Conservation (phyloP, 2,113 vertebrate genomes). For the Acanthisitta chloris region DNA sequence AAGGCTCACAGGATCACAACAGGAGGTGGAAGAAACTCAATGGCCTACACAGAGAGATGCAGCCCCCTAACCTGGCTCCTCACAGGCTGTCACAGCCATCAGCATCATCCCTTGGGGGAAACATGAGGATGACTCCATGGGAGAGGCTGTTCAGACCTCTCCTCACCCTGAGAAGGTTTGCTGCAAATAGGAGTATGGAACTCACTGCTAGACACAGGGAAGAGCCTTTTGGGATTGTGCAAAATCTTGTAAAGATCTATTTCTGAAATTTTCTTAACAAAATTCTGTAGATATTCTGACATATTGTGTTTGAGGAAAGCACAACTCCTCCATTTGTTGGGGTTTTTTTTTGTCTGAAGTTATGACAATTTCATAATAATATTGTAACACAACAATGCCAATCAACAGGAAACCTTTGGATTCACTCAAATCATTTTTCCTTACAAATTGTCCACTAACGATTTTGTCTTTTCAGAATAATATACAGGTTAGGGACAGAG, state of each 20-base stretch:
- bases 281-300: neutral
- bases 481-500: neutral
- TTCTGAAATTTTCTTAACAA: neutral
- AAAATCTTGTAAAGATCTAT: neutral
- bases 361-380: neutral
- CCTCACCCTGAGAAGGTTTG: neutral
- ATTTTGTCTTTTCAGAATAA: neutral
- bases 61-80: accelerated
- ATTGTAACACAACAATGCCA: neutral
- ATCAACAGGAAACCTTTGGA: neutral
- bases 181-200: neutral
- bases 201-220: neutral
- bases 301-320: neutral
- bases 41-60: neutral
- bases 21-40: neutral
- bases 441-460: neutral
- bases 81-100: neutral
- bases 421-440: neutral
- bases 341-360: neutral
- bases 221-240: neutral
- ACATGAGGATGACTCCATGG: neutral
- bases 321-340: neutral
- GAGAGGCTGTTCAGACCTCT: neutral
- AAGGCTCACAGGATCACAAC: neutral
- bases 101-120: neutral